These are phyloP conservation scores for Rhyacophila brunnea DNA, from an alignment of 1,140 invertebrate species.

Conservation along the genomic window DNA sequence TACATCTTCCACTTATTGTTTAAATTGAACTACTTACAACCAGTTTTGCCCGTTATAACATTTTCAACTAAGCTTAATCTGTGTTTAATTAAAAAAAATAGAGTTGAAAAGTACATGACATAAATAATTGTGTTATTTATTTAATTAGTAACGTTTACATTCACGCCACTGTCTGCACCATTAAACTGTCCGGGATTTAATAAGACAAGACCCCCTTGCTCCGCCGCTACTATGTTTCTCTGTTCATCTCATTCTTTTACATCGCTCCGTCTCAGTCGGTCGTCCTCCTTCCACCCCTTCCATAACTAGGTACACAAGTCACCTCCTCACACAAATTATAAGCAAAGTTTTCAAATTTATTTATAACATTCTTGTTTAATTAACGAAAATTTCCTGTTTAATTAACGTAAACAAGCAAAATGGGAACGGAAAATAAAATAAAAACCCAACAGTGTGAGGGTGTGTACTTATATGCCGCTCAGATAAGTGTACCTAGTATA, in stretches of 20 bases:
- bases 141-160: no score
- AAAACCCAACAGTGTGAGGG: not conserved
- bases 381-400: conserved; percentile 35
- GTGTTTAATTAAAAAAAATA: no score
- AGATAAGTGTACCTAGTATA: no score
- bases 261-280: conserved; percentile 1
- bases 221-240: conserved; percentile 4
- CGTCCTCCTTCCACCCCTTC: not conserved
- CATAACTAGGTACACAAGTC: not conserved
- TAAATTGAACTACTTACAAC: no score
- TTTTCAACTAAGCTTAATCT: no score
- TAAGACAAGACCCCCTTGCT: conserved; percentile 30
- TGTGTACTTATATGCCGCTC: not conserved
- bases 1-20: no score
- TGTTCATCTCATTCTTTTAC: not conserved
- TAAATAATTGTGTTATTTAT: no score
- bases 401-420: conserved; percentile 30
- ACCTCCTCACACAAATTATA: conserved; percentile 34
- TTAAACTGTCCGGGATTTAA: conserved; percentile 37
- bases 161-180: conserved; percentile 30
- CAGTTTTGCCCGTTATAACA: no score
- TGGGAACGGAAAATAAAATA: conserved; percentile 13
- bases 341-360: conserved; percentile 36
- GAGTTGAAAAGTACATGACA: no score
- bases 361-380: conserved; percentile 38